phyloP scores from a whole-genome alignment of 2,113 vertebrate species.

The Centropus bengalensis region DNA sequence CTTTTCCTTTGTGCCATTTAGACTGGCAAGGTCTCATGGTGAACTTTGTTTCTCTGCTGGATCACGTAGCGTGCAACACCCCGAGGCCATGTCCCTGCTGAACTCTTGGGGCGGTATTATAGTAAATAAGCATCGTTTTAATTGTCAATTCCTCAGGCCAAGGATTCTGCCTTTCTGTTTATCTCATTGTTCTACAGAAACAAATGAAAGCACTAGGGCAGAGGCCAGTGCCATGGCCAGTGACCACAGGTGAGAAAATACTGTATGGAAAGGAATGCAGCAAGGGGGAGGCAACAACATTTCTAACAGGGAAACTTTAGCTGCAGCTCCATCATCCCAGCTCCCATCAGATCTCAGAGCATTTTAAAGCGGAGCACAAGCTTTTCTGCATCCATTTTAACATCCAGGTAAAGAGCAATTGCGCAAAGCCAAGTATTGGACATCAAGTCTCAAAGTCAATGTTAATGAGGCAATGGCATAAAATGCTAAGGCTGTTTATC shows the following conservation, averaged over 20 bases:
- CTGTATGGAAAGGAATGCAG: not conserved
- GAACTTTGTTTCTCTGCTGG: not conserved
- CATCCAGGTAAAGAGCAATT: not conserved
- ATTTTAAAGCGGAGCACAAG: not conserved
- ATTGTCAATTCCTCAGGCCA: not conserved
- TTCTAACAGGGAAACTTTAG: too few relatives aligned
- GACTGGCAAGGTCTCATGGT: fast-evolving
- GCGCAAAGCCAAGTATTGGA: fast-evolving
- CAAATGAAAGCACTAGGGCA: not conserved
- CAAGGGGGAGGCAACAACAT: not conserved
- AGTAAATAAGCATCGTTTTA: not conserved
- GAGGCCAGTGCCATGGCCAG: not conserved
- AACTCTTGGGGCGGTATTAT: not conserved
- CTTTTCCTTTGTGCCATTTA: not conserved
- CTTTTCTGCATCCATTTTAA: not conserved
- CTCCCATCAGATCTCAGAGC: not conserved
- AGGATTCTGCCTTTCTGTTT: not conserved
- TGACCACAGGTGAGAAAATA: not conserved
- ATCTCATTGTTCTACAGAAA: not conserved
- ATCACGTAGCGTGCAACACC: fast-evolving
- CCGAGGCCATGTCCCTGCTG: not conserved
- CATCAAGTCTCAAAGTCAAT: not conserved
- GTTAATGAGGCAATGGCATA: not conserved
- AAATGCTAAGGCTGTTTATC: conserved; percentile 18
- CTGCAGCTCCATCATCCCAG: not conserved